Conservation (phyloP, 2,797 vertebrate species). For the Meriones psammophilus region DNA sequence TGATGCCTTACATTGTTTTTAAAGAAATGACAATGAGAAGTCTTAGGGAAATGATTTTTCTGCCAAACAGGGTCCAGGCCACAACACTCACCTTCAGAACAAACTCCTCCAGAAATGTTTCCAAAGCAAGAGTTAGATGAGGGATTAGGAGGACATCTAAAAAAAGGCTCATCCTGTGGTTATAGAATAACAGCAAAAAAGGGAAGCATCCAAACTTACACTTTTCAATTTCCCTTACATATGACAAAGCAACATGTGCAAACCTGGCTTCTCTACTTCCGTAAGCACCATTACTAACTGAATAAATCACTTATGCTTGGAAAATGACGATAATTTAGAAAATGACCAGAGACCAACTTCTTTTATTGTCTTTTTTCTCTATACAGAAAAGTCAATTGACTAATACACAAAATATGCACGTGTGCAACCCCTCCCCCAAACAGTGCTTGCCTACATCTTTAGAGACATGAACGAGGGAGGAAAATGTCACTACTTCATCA, state of each 20-base stretch:
- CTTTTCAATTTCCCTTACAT: slow-evolving; percentile 35
- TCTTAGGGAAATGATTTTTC: slow-evolving; percentile 10
- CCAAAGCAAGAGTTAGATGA: slow-evolving; percentile 22
- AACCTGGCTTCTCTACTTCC: slow-evolving; percentile 36
- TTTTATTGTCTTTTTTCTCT: neutral
- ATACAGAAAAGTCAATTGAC: slow-evolving; percentile 26
- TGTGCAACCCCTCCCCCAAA: neutral
- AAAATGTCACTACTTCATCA: neutral
- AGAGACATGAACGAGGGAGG: neutral
- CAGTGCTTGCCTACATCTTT: slow-evolving; percentile 28
- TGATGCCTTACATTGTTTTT: neutral
- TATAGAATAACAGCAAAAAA: neutral
- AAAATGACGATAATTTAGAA: slow-evolving; percentile 64
- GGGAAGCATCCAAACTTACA: neutral
- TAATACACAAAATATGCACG: neutral
- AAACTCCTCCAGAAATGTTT: slow-evolving; percentile 25
- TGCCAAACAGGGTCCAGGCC: neutral
- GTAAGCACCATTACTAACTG: neutral
- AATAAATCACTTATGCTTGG: slow-evolving; percentile 39
- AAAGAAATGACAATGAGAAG: neutral
- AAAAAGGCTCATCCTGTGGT: neutral
- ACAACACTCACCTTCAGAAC: neutral
- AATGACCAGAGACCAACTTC: slow-evolving; percentile 27
- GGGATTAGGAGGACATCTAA: slow-evolving; percentile 5
- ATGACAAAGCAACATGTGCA: slow-evolving; percentile 34